phyloP scores from a whole-genome alignment of 2,113 vertebrate species.

The Polypterus bichir region DNA sequence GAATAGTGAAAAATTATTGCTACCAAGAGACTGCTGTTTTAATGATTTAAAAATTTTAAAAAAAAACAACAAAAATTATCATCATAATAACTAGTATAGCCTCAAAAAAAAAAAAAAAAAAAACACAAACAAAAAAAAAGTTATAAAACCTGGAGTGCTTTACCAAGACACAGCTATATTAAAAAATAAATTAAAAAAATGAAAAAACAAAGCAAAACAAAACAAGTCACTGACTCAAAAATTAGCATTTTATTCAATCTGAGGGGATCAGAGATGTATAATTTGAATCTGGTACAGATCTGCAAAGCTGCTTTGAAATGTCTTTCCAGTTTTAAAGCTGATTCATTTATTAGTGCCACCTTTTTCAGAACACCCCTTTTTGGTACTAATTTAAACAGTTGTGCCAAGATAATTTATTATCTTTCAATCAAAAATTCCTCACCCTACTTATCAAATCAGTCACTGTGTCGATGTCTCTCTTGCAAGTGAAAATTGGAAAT shows the following conservation, averaged over 20 bases:
- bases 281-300: constrained; percentile 90
- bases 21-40: no score
- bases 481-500: constrained; percentile 88
- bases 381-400: constrained; percentile 98
- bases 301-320: constrained; percentile 79
- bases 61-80: no score
- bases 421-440: constrained; percentile 62
- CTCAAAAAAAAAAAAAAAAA: no score
- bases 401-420: constrained; percentile 65
- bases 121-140: no score
- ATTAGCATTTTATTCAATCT: constrained; percentile 98
- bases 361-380: constrained; percentile 60
- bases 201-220: constrained; percentile 40
- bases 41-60: no score
- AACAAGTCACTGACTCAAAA: constrained; percentile 82
- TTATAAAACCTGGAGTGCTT: no score
- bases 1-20: no score
- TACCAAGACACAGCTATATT: neutral
- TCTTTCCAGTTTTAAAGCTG: constrained; percentile 80
- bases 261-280: constrained; percentile 91
- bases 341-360: constrained; percentile 60
- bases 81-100: no score
- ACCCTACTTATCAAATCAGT: constrained; percentile 75
- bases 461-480: constrained; percentile 72
- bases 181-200: constrained; percentile 29